Base-by-base conservation (phyloP, 2,797 vertebrate species). In the Myotis vivesi region DNA sequence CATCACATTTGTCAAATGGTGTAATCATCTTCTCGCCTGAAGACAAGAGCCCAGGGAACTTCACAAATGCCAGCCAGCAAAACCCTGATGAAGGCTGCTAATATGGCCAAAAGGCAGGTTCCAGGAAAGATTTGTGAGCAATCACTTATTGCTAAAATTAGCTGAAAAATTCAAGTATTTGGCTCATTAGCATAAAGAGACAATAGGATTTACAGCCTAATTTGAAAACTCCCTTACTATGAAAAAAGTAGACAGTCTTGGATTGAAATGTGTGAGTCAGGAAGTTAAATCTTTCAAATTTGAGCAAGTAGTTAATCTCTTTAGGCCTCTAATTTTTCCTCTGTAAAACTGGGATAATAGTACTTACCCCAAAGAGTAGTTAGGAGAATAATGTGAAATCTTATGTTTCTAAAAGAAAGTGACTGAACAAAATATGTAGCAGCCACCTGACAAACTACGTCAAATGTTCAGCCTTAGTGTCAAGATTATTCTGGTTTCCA, bases 1-100 rank as follows among this genome's bases (percentile, higher is more conserved):
- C 88, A 73, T 49, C 23, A 94, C 89, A 88, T 94, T 96, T 96
- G 59, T 97, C 59, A 96, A 95, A 41, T 1, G 85, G 49, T 15
- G 36, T 71, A 46, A 57, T 83, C 85, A 87, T 93, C 82, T 90
- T 86, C 51, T 86, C 0, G 1, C 79, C 87, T 83, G 36, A 92
- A 92, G 93, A 66, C 55, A 95, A 79, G 73, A 88, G n/a, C 81
- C 69, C 72, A 4, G 88, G 49, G 73, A 93, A 69, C 28, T 76
- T 84, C 71, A 76, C 19, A 90, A 72, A 83, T 64, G 33, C 30
- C 75, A 93, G 16, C 12, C 12, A 79, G 28, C 77, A 28, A 90
- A 89, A 90, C 81, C 13, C 72, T 28, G 2, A 33, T 71, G 8
- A 57, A 53, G 51, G 19, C 36, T 73, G 19, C 36, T 73, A 84